phyloP scores from a whole-genome alignment of 1,140 invertebrate genomes.

The Aphidius ervi region DNA sequence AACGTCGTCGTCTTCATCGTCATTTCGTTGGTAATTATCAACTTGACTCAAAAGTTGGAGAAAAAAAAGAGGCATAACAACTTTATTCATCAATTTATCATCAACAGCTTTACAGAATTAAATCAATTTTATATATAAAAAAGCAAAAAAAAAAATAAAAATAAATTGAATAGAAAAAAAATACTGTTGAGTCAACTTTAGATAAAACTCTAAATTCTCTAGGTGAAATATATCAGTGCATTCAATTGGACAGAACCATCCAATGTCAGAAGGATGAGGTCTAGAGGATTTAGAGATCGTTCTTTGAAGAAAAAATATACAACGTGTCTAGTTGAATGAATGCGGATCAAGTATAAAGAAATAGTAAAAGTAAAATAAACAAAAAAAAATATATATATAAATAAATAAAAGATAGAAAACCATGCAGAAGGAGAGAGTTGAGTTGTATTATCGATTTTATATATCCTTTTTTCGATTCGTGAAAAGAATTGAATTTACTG shows the following conservation, averaged over 20 bases:
- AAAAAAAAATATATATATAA: background rate
- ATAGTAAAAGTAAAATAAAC: slow-evolving; percentile 3
- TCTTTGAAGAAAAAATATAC: slow-evolving; percentile 44
- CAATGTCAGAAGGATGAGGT: slow-evolving; percentile 14
- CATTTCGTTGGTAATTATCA: slow-evolving; percentile 5
- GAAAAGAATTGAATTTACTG: slow-evolving; percentile 26
- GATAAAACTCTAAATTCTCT: slow-evolving; percentile 8
- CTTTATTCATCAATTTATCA: no score
- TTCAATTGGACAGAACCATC: background rate
- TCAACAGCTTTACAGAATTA: no score
- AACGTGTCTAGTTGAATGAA: slow-evolving; percentile 30
- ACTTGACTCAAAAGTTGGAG: no score
- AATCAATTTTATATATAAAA: no score
- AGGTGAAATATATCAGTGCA: slow-evolving; percentile 4
- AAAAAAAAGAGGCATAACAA: no score
- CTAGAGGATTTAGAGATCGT: slow-evolving; percentile 39
- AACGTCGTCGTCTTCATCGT: no score
- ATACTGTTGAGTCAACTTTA: slow-evolving; percentile 1
- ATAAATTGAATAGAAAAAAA: background rate
- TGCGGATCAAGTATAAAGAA: slow-evolving; percentile 25
- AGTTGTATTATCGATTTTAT: slow-evolving; percentile 17
- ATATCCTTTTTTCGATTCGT: slow-evolving; percentile 19
- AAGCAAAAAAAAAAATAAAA: background rate
- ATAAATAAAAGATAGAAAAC: slow-evolving; percentile 14
- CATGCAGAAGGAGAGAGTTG: slow-evolving; percentile 16